These are phyloP conservation scores for Acrobasis repandana DNA, from an alignment of 2,888 invertebrate genomes.

Conservation along the genomic window DNA sequence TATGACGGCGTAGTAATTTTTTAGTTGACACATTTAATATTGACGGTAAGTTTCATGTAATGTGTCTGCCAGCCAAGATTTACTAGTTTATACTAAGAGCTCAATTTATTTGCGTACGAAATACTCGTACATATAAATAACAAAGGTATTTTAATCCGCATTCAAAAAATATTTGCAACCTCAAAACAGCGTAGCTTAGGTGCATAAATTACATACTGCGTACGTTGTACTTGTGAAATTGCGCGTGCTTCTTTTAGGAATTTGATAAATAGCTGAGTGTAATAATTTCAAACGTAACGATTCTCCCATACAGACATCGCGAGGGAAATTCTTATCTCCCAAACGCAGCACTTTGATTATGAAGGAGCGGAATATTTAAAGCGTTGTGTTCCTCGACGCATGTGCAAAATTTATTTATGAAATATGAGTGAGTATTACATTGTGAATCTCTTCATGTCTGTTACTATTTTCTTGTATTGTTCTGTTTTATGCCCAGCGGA, in stretches of 20 bases:
- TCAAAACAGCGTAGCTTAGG: slow-evolving; percentile 39
- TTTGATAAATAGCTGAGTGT: slow-evolving; percentile 75
- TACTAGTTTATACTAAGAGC: too few relatives aligned
- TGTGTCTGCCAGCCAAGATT: too few relatives aligned
- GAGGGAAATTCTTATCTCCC: slow-evolving; percentile 76
- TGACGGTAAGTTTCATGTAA: too few relatives aligned
- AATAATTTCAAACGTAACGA: slow-evolving; percentile 70
- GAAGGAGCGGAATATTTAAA: slow-evolving; percentile 78
- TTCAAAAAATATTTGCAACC: slow-evolving; percentile 22
- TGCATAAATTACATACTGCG: slow-evolving; percentile 54
- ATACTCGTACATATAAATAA: slow-evolving; percentile 11
- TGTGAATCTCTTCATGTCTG: slow-evolving; percentile 47
- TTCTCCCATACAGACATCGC: slow-evolving; percentile 56
- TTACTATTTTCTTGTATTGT: slow-evolving; percentile 31
- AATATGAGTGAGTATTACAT: slow-evolving; percentile 55
- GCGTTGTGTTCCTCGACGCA: slow-evolving; percentile 66
- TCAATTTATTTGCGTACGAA: neutral
- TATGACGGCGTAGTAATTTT: too few relatives aligned
- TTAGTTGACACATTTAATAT: too few relatives aligned
- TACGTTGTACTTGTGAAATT: slow-evolving; percentile 49
- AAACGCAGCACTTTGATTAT: slow-evolving; percentile 80
- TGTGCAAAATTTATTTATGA: slow-evolving; percentile 70
- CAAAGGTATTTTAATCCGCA: slow-evolving; percentile 16
- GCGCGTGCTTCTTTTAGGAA: slow-evolving; percentile 57
- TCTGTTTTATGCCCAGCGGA: slow-evolving; percentile 22